Evolutionary conservation across 2,888 invertebrate genomes (phyloP), one percentile per base, ranked within the genome.

Genomic region (Coelogynopora nodosa): DNA sequence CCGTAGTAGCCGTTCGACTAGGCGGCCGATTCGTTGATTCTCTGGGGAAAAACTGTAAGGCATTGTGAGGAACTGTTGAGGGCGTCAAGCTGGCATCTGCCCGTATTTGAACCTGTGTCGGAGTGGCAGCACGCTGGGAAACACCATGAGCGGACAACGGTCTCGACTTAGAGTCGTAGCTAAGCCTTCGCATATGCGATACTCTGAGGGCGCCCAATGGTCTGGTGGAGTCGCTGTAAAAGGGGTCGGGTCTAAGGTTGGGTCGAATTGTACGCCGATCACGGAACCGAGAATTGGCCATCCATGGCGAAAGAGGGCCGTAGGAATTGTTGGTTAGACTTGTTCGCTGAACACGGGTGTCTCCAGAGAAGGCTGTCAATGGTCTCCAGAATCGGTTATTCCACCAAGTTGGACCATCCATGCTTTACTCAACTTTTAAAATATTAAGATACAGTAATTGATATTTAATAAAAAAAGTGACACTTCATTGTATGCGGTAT

Each of bases 341-440:
- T 5, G 5, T 74, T 23, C 74, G 5, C 74, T 74, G 74, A 74
- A 74, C 18, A 2, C 74, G 74, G 5, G 74, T 74, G 23, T 74
- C 74, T 5, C 74, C 74, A 23, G 74, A 74, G 23, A 74, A 74
- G 74, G 74, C 74, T 5, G 74, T 74, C 5, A 74, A 26, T n/a
- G 74, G 74, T n/a, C 74, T 10, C 74, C 74, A 74, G 23, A 74
- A 74, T 74, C 74, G 18, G 23, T 74, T 74, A 26, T 74, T 74
- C 74, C 74, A 74, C 74, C 74, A 74, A n/a, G 74, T 74, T 23
- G 74, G 74, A 26, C 10, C 74, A 23, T 74, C 74, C 74, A 74
- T 74, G n/a, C n/a, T n/a, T n/a, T n/a, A n/a, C n/a, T n/a, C n/a
- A n/a, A n/a, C n/a, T n/a, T n/a, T n/a, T n/a, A n/a, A n/a, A n/a